Conservation (phyloP, 2,888 invertebrate genomes). For the Hymenopus coronatus region DNA sequence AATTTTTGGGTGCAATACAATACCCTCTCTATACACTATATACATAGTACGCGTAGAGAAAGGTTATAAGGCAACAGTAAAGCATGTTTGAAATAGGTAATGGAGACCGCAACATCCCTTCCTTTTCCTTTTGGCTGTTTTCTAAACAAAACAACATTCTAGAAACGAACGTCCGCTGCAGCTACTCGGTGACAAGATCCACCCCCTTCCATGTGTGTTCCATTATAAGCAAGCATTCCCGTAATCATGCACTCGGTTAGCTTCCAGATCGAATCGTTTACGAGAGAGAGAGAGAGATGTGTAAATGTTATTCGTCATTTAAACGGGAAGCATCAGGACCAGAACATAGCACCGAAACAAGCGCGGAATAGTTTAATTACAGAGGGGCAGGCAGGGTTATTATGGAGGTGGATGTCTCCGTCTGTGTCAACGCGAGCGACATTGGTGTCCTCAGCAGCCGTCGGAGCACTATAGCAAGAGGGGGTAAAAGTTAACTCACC, state of each 20-base stretch:
- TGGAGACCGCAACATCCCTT: neutral
- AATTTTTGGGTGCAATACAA: no score
- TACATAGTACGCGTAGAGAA: no score
- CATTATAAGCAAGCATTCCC: slow-evolving; percentile 1
- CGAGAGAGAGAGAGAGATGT: neutral
- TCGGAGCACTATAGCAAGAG: neutral
- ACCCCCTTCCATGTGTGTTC: neutral
- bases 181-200: neutral
- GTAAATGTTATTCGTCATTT: slow-evolving; percentile 13
- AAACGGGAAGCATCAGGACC: slow-evolving; percentile 9
- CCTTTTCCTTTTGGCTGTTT: neutral
- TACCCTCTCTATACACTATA: no score
- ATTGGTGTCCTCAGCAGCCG: neutral
- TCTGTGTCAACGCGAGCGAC: neutral
- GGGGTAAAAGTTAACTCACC: neutral
- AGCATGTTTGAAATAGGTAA: neutral
- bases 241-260: slow-evolving; percentile 24
- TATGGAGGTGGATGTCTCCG: slow-evolving; percentile 1
- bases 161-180: neutral
- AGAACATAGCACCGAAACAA: neutral
- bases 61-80: no score
- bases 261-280: slow-evolving; percentile 23
- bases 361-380: slow-evolving; percentile 26
- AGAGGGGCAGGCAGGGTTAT: slow-evolving; percentile 7
- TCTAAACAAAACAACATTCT: neutral